Percentiles rank a stretch among this genome's conserved stretches.
Evolutionary conservation across 2,888 invertebrate genomes (phyloP).

Genomic region (Aspidiotus rigidus): DNA sequence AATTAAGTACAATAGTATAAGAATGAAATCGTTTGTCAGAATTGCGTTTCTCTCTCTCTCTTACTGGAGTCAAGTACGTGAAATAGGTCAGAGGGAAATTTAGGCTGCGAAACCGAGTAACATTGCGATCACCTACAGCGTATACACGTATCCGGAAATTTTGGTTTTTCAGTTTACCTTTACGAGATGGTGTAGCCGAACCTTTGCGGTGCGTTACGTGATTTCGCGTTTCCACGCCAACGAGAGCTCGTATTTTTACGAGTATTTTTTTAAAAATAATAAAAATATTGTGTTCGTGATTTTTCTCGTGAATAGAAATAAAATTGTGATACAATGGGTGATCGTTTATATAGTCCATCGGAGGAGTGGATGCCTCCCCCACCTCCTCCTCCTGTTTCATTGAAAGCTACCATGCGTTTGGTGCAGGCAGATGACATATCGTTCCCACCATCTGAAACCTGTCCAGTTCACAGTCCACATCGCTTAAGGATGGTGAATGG

Average conservation of each 20-base stretch:
- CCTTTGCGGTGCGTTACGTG: not conserved
- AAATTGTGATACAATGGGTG: constrained; percentile 22
- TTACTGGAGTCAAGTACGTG: not conserved
- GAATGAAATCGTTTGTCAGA: not conserved
- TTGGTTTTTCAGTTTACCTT: constrained; percentile 31
- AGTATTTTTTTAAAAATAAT: not conserved
- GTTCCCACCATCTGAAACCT: constrained; percentile 44
- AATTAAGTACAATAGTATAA: too few relatives aligned
- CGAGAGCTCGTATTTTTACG: constrained; percentile 1
- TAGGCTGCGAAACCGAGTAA: constrained; percentile 14
- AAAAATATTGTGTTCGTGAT: not conserved
- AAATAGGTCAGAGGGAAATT: constrained; percentile 22
- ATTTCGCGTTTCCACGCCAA: constrained; percentile 15
- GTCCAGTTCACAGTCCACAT: constrained; percentile 68
- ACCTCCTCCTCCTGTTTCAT: constrained; percentile 23
- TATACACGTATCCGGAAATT: constrained; percentile 30
- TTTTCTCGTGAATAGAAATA: not conserved
- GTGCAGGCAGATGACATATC: constrained; percentile 33
- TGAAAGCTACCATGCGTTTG: constrained; percentile 27
- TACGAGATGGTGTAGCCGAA: constrained; percentile 22
- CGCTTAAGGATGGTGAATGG: constrained; percentile 52
- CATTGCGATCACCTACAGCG: constrained; percentile 22
- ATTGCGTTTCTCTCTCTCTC: not conserved
- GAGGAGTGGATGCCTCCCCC: constrained; percentile 31
- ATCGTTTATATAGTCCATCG: constrained; percentile 27